phyloP scores from a whole-genome alignment of 2,888 invertebrate genomes.

The Ophonus ardosiacus region DNA sequence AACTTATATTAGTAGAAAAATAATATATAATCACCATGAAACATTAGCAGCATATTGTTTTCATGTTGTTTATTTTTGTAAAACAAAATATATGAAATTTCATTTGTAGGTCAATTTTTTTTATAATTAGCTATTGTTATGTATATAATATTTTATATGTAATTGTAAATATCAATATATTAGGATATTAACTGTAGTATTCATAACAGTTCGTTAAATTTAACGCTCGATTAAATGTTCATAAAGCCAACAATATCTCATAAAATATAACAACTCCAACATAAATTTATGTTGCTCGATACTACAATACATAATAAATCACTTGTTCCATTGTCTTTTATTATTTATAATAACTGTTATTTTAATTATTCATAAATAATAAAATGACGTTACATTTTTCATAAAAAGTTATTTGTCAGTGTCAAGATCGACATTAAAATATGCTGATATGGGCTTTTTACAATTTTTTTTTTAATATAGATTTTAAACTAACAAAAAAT shows the following conservation, averaged over 20 bases:
- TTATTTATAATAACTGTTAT: conserved; percentile 40
- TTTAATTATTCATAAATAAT: conserved; percentile 27
- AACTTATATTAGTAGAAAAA: conserved; percentile 38
- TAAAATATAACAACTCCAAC: conserved; percentile 30
- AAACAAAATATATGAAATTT: background rate
- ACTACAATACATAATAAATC: conserved; percentile 5
- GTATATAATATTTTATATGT: conserved; percentile 30
- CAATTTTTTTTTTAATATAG: too few species aligned
- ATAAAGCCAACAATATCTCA: conserved; percentile 52
- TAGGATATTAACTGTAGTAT: conserved; percentile 43
- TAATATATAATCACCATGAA: background rate
- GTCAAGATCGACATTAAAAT: background rate
- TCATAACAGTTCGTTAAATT: conserved; percentile 55
- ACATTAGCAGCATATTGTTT: conserved; percentile 23
- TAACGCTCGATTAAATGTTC: conserved; percentile 49
- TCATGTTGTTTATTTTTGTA: conserved; percentile 1
- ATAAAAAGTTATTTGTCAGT: background rate
- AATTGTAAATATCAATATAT: conserved; percentile 47
- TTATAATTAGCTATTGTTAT: conserved; percentile 15
- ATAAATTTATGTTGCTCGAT: conserved; percentile 35
- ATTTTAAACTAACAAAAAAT: too few species aligned
- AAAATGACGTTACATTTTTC: conserved; percentile 25
- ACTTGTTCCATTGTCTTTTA: conserved; percentile 32
- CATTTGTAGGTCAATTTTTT: background rate
- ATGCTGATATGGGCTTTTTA: too few species aligned